Evolutionary conservation across 2,888 invertebrate species (phyloP).

Genomic region (Drosophila demipolita): DNA sequence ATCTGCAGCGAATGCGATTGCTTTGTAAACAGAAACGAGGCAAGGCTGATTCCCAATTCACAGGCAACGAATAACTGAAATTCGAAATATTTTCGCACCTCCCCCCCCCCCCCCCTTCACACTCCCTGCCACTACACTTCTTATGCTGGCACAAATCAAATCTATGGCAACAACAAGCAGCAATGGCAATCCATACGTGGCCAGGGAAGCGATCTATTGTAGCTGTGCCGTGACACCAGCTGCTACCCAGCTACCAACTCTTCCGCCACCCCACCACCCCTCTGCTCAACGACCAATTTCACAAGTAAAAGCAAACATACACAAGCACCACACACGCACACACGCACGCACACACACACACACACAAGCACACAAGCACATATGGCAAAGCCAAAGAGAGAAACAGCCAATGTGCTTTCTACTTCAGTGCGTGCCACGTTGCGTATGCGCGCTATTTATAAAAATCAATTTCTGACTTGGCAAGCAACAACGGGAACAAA

Average conservation of each 20-base stretch:
- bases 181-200: conserved; percentile 20
- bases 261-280: background rate
- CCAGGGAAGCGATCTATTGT: conserved; percentile 59
- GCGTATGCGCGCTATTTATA: conserved; percentile 79
- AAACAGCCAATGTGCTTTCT: conserved; percentile 52
- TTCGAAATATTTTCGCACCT: conserved; percentile 12
- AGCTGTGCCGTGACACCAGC: conserved; percentile 38
- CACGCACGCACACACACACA: conserved; percentile 8
- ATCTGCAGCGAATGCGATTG: conserved; percentile 28
- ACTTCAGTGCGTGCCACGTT: conserved; percentile 78
- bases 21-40: conserved; percentile 24
- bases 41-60: conserved; percentile 21
- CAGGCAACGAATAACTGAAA: conserved; percentile 12
- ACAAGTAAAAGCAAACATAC: conserved; percentile 35
- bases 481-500: conserved; percentile 43
- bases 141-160: conserved; percentile 16
- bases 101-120: background rate
- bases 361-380: conserved; percentile 4
- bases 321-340: conserved; percentile 5
- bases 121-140: too few relatives aligned
- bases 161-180: conserved; percentile 9
- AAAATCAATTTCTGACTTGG: conserved; percentile 78
- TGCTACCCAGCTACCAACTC: conserved; percentile 13
- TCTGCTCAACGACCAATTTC: background rate
- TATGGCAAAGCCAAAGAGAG: conserved; percentile 16